phyloP scores from a whole-genome alignment of 2,888 invertebrate species.

The Neoitamus cyanurus region DNA sequence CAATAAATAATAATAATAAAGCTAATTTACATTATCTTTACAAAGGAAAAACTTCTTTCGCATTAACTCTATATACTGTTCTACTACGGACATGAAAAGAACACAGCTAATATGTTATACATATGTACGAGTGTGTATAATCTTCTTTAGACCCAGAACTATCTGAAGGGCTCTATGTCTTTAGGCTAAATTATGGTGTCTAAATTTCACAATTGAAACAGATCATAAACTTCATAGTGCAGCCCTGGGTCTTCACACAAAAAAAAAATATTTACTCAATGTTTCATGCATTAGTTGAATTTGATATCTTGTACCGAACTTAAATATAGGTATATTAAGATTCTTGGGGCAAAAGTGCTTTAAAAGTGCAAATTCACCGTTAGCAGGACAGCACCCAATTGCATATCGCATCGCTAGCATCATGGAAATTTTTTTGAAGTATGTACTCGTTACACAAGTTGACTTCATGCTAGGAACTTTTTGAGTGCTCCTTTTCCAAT shows the following conservation, averaged over 20 bases:
- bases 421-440: not conserved
- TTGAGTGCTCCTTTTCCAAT: not conserved
- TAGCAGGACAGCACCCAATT: not conserved
- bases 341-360: not conserved
- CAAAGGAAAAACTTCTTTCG: too few relatives aligned
- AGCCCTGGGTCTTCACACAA: not conserved
- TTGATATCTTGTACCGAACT: not conserved
- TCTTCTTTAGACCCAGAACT: too few relatives aligned
- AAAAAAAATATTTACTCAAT: not conserved
- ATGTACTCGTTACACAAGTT: not conserved
- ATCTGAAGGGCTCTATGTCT: too few relatives aligned
- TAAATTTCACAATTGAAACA: too few relatives aligned
- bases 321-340: not conserved
- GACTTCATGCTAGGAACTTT: not conserved
- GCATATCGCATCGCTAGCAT: not conserved
- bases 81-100: too few relatives aligned
- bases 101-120: too few relatives aligned
- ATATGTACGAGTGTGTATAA: too few relatives aligned
- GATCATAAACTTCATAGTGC: not conserved
- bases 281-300: not conserved
- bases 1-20: too few relatives aligned
- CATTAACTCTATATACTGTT: too few relatives aligned
- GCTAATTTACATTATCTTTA: too few relatives aligned
- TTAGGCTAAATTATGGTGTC: too few relatives aligned
- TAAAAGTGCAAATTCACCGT: not conserved